Evolutionary conservation across 2,113 vertebrate species (phyloP).

Genomic region (Morone chrysops): DNA sequence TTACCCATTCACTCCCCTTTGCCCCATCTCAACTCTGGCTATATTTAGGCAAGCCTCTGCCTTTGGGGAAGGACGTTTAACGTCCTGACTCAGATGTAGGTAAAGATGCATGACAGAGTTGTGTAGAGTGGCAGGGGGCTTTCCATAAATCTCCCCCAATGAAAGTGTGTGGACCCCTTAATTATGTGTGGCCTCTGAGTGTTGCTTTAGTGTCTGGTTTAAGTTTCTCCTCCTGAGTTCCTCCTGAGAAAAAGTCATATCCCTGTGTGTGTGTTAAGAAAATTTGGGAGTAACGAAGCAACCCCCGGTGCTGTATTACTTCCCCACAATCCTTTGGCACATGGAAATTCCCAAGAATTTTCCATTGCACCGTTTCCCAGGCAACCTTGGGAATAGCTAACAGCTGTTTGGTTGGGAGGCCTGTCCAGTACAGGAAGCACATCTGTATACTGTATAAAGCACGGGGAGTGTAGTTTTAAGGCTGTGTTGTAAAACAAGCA

Average conservation of each 20-base stretch:
- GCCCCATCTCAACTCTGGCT: slow-evolving; percentile 40
- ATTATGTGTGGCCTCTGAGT: slow-evolving; percentile 23
- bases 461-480: slow-evolving; percentile 1
- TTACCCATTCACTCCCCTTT: not conserved
- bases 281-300: not conserved
- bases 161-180: slow-evolving; percentile 1
- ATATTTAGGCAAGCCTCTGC: slow-evolving; percentile 59
- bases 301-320: not conserved
- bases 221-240: not conserved
- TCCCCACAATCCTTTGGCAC: slow-evolving; percentile 40
- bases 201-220: slow-evolving; percentile 51
- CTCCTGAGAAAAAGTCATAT: slow-evolving; percentile 6
- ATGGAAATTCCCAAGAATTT: slow-evolving; percentile 73
- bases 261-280: not conserved
- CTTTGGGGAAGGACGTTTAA: slow-evolving; percentile 15
- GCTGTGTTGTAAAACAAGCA: not conserved
- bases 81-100: slow-evolving; percentile 29
- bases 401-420: slow-evolving; percentile 74
- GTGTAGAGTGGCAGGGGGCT: not conserved
- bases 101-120: slow-evolving; percentile 25
- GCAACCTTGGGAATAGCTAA: slow-evolving; percentile 75
- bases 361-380: slow-evolving; percentile 76
- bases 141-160: slow-evolving; percentile 26
- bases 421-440: slow-evolving; percentile 59
- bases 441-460: slow-evolving; percentile 49